Conservation (phyloP, 2,797 vertebrate species). For the Delichon dasypus region DNA sequence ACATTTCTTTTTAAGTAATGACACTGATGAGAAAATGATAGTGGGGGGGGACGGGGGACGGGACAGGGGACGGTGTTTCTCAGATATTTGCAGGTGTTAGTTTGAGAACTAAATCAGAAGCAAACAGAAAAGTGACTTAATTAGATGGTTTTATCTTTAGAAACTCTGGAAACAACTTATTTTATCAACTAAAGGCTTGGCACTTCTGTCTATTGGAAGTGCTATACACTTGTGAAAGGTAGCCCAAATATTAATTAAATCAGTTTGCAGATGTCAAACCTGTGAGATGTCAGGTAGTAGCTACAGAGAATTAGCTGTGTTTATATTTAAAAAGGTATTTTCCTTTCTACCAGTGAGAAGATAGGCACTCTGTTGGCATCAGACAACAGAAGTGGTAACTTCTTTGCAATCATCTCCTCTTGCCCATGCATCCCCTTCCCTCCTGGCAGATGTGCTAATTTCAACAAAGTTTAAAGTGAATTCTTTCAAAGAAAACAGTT, state of each 20-base stretch:
- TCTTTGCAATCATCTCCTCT: not conserved
- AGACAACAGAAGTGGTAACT: not conserved
- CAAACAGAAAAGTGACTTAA: not conserved
- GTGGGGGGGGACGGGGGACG: accelerated
- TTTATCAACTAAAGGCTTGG: not conserved
- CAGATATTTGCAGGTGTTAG: not conserved
- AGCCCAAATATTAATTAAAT: conserved; percentile 30
- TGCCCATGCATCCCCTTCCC: not conserved
- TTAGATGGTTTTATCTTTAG: not conserved
- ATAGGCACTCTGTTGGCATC: not conserved
- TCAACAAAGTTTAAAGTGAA: not conserved
- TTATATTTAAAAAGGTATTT: not conserved
- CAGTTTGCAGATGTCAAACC: conserved; percentile 1
- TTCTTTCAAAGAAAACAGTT: not conserved
- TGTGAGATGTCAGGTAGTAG: not conserved
- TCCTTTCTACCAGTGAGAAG: not conserved
- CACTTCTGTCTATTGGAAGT: not conserved
- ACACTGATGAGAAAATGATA: not conserved
- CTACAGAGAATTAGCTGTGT: not conserved
- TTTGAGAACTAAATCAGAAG: not conserved
- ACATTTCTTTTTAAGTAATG: not conserved
- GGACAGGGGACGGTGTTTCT: accelerated
- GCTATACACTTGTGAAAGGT: not conserved
- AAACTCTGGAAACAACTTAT: not conserved
- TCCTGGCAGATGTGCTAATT: not conserved